Percentiles rank a stretch among this genome's conserved stretches.
phyloP scores from a whole-genome alignment of 2,113 vertebrate species.

The Vulpes ferrilata region DNA sequence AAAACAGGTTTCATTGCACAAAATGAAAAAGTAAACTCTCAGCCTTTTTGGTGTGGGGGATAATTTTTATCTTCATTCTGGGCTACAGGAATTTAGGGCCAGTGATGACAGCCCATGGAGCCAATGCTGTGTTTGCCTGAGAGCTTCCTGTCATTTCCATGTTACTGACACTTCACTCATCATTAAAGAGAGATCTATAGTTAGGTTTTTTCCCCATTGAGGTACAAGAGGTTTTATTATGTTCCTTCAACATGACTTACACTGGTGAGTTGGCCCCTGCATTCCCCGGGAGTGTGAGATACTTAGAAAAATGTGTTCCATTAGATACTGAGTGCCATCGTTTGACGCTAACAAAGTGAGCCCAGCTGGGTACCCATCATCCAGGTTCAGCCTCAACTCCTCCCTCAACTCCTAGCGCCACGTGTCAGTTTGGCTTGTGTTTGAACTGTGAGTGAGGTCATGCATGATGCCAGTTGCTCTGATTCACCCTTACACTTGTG shows the following conservation, averaged over 20 bases:
- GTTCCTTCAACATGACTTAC: not conserved
- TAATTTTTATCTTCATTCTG: not conserved
- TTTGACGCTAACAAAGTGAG: accelerated
- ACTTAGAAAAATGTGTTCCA: not conserved
- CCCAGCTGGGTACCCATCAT: accelerated
- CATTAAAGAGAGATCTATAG: accelerated
- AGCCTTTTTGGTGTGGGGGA: accelerated
- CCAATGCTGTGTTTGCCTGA: accelerated
- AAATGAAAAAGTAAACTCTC: not conserved
- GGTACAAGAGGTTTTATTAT: not conserved
- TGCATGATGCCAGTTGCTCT: accelerated
- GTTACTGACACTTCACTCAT: accelerated
- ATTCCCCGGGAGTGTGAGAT: accelerated
- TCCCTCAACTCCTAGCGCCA: accelerated
- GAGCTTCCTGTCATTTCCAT: too few relatives aligned
- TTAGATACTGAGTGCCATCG: accelerated
- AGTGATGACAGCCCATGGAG: accelerated
- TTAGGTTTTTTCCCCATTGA: too few relatives aligned
- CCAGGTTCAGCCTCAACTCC: too few relatives aligned
- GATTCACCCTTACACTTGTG: accelerated
- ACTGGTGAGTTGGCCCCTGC: too few relatives aligned
- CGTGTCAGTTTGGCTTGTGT: accelerated
- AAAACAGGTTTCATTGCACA: not conserved
- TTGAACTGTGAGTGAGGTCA: not conserved
- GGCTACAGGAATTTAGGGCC: not conserved